phyloP scores from a whole-genome alignment of 2,113 vertebrate genomes.

The Ascaphus truei region DNA sequence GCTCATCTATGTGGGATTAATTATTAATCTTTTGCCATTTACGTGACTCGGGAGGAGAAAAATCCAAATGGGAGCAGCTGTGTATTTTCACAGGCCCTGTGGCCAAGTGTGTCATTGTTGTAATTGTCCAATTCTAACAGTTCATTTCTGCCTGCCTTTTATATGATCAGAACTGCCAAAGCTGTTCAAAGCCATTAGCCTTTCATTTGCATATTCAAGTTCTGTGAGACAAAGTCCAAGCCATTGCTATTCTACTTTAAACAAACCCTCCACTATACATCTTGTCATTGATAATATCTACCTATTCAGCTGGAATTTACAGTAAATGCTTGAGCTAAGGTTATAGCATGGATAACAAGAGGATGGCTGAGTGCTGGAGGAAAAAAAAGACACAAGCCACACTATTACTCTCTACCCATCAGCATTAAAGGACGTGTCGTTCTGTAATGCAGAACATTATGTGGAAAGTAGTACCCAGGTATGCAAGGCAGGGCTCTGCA shows the following conservation, averaged over 20 bases:
- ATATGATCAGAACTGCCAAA: not conserved
- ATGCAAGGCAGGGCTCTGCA: too few species aligned
- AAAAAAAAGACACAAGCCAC: too few species aligned
- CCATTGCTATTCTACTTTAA: slow-evolving; percentile 41
- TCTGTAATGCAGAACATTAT: too few species aligned
- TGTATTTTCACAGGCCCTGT: slow-evolving; percentile 32
- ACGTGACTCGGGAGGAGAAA: too few species aligned
- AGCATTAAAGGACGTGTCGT: too few species aligned
- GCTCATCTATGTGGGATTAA: too few species aligned
- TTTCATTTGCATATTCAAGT: slow-evolving; percentile 38
- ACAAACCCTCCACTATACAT: slow-evolving; percentile 41
- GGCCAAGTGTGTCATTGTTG: slow-evolving; percentile 26
- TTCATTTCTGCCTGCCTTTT: slow-evolving; percentile 39
- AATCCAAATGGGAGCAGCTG: slow-evolving; percentile 21
- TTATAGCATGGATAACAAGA: slow-evolving; percentile 18
- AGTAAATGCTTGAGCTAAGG: slow-evolving; percentile 35
- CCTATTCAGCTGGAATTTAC: slow-evolving; percentile 31
- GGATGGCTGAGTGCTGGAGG: too few species aligned
- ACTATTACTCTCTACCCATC: too few species aligned
- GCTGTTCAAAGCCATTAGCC: slow-evolving; percentile 44
- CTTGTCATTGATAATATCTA: slow-evolving; percentile 39
- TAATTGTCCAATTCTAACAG: slow-evolving; percentile 35
- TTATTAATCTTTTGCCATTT: not conserved
- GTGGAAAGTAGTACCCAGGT: too few species aligned
- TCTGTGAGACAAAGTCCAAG: slow-evolving; percentile 41